Base-by-base conservation (phyloP, 1,140 invertebrate species). In the Drosophila novamexicana region DNA sequence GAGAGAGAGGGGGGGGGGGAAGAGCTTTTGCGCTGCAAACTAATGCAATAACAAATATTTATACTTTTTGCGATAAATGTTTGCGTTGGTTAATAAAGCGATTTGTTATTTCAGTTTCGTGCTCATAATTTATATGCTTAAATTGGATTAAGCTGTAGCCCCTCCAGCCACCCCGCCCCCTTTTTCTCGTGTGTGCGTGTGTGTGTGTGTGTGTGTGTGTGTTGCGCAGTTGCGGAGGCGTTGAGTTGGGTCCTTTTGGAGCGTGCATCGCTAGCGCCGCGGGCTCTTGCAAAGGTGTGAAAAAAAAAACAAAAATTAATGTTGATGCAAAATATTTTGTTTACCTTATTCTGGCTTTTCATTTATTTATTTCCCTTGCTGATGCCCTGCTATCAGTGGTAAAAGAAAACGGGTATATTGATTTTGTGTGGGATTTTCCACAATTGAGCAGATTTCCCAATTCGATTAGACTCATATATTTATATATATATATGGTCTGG, bases 21-120 rank as follows among this genome's bases (percentile, higher is more conserved):
- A 22, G 22, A 40, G 37, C 8, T 36, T 16, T 54, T 36, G 32
- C 40, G 40, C n/a, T 42, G n/a, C 22, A 5, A 32, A 72, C 77
- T 89, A 84, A 89, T 84, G 84, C 84, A 89, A 89, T 89, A 89
- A 89, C 84, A 89, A 89, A 89, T 89, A 89, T 89, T 89, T 89
- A 89, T 89, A 89, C 84, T 89, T 84, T 89, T 90, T 81, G 84
- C 85, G 84, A 89, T 89, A 89, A 89, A 89, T 89, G 84, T 89
- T 89, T 89, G 84, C 84, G 80, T 89, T 89, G 84, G 84, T 89
- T 89, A 89, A 89, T 89, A 89, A 89, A 89, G 84, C 84, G 85
- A 89, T 89, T 89, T 84, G 84, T 89, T 89, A 84, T 88, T 88
- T 77, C 62, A 65, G 63, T 70, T 83, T 89, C 77, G 67, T 81